Evolutionary conservation across 2,888 invertebrate species (phyloP), one percentile per base, ranked within the genome.

Genomic region (Lasioglossum lativentre): DNA sequence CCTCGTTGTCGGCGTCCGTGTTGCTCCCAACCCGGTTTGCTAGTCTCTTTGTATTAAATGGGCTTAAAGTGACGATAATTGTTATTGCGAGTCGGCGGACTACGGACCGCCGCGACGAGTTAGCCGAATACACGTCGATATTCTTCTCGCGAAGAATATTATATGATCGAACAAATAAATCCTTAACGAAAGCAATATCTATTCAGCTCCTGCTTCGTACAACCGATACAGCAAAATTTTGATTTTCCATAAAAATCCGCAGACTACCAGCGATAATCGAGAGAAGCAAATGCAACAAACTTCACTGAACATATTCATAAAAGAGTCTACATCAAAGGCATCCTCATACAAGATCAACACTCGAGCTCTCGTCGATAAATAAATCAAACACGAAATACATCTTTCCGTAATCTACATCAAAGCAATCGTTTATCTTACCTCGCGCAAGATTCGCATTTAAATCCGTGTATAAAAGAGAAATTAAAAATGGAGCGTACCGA

Each of bases 21-120:
- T 75, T 52, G 63, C 52, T 73, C 42, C n/a, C 30, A n/a, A 52
- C 63, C 10, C 52, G 3, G 40, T 56, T 42, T 23, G 19, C 34
- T 8, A 63, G 59, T 42, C 38, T 38, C 52, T 71, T 45, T 40
- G 47, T 75, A 47, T n/a, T 59, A 45, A 79, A 70, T 23, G 47
- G 38, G 14, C 72, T 40, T 34, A 42, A 72, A 75, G 42, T 52
- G 75, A 78, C 72, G 78, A 81, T 81, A 81, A 81, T 81, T 81
- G 78, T 81, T 72, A 78, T 47, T 40, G 47, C 4, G 30, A 38
- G 38, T n/a, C 70, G 71, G 34, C n/a, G 27, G 40, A 27, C n/a
- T 23, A 63, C 30, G 63, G 16, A 27, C 2, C 27, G 30, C 63
- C 5, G 42, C 40, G 42, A 6, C 16, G 16, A 40, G 74, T 8